Percentiles rank a stretch among this genome's conserved stretches.
Evolutionary conservation across 2,888 invertebrate genomes (phyloP).

Genomic region (Arctia plantaginis): DNA sequence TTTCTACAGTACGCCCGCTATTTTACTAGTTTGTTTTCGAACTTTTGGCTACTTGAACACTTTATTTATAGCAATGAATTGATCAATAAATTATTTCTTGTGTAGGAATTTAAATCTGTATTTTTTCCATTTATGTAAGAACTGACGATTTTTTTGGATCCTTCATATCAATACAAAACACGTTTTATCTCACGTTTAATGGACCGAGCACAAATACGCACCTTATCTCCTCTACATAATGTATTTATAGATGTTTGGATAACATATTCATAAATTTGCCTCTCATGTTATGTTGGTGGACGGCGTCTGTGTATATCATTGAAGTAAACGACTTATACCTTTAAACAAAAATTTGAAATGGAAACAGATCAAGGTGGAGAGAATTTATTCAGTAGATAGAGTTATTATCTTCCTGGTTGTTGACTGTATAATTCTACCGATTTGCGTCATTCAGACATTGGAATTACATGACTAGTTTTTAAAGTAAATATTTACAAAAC

Average conservation of each 20-base stretch:
- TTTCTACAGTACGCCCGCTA: slow-evolving; percentile 1
- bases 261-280: slow-evolving; percentile 33
- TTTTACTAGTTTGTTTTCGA: slow-evolving; percentile 39
- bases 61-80: slow-evolving; percentile 25
- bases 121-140: slow-evolving; percentile 13
- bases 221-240: slow-evolving; percentile 10
- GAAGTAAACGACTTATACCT: slow-evolving; percentile 40
- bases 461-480: slow-evolving; percentile 57
- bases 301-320: slow-evolving; percentile 39
- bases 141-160: neutral
- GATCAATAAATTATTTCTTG: slow-evolving; percentile 33
- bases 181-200: slow-evolving; percentile 25
- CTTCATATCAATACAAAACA: slow-evolving; percentile 3
- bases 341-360: slow-evolving; percentile 60
- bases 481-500: neutral
- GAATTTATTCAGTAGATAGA: slow-evolving; percentile 62
- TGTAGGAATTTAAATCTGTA: slow-evolving; percentile 27
- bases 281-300: slow-evolving; percentile 43
- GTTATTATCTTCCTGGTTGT: slow-evolving; percentile 61
- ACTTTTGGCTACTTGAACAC: slow-evolving; percentile 33
- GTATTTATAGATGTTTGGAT: slow-evolving; percentile 31
- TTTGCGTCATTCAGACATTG: slow-evolving; percentile 71
- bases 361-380: slow-evolving; percentile 72
- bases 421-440: slow-evolving; percentile 69
- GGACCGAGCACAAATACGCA: slow-evolving; percentile 12